phyloP scores from a whole-genome alignment of 2,797 vertebrate species.

The Chanos chanos region DNA sequence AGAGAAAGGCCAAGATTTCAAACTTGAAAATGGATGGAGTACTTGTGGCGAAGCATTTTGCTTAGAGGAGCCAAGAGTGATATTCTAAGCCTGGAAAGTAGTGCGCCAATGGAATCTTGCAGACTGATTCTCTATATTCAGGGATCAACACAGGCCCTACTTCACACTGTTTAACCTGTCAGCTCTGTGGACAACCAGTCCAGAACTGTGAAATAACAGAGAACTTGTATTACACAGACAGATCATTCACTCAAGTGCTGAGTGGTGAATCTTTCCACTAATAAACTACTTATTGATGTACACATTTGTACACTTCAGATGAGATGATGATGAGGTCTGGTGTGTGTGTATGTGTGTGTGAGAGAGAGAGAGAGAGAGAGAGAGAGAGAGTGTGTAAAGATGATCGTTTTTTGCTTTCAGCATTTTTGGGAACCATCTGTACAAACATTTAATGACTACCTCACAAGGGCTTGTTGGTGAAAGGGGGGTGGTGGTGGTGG shows the following conservation, averaged over 20 bases:
- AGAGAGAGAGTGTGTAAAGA: constrained; percentile 44
- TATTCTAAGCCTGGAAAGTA: neutral
- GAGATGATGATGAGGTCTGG: too few species aligned
- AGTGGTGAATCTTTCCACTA: too few species aligned
- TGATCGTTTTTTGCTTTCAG: constrained; percentile 51
- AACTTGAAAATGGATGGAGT: neutral
- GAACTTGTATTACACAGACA: too few species aligned
- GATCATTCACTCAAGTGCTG: too few species aligned
- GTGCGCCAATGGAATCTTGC: constrained; percentile 30
- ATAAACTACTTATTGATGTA: too few species aligned
- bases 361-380: neutral
- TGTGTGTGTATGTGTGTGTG: neutral
- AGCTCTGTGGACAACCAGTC: neutral
- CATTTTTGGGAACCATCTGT: constrained; percentile 61
- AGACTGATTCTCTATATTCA: neutral
- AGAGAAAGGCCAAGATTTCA: constrained; percentile 2
- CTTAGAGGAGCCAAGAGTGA: neutral
- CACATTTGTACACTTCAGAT: too few species aligned
- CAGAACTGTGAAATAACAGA: too few species aligned
- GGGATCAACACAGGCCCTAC: neutral
- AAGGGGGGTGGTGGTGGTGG: neutral
- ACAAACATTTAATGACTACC: constrained; percentile 67
- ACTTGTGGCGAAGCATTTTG: constrained; percentile 15
- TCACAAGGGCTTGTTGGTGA: constrained; percentile 42
- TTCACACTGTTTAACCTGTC: neutral